Evolutionary conservation across 2,888 invertebrate species (phyloP).

Genomic region (Cheilosia vulpina): DNA sequence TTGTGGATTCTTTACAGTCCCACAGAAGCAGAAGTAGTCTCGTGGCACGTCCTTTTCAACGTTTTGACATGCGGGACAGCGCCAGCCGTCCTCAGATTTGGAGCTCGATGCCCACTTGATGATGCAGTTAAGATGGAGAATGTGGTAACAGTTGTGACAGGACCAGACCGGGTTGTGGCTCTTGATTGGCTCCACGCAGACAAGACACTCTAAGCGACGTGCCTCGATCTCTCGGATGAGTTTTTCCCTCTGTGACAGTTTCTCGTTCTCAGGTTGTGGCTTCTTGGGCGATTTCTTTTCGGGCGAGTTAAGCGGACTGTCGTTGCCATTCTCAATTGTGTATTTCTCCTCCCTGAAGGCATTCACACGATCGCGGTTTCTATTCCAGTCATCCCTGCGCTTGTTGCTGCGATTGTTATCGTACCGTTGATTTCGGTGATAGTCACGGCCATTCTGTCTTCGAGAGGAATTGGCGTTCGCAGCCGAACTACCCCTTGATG

Average conservation of each 20-base stretch:
- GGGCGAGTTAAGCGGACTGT: constrained; percentile 80
- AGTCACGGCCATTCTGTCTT: constrained; percentile 77
- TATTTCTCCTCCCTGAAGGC: constrained; percentile 80
- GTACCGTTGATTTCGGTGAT: constrained; percentile 79
- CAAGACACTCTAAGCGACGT: constrained; percentile 94
- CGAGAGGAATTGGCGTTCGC: constrained; percentile 53
- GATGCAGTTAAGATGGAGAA: constrained; percentile 95
- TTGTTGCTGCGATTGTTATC: constrained; percentile 82
- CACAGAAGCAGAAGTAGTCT: constrained; percentile 96
- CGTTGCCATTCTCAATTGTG: constrained; percentile 80
- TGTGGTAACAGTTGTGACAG: constrained; percentile 95
- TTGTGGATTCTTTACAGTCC: constrained; percentile 89
- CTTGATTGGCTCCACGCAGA: constrained; percentile 95
- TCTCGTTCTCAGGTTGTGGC: constrained; percentile 79
- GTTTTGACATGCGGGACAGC: constrained; percentile 98
- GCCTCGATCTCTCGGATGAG: constrained; percentile 92
- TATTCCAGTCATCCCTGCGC: constrained; percentile 82
- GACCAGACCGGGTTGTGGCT: constrained; percentile 94
- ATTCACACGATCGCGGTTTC: constrained; percentile 81
- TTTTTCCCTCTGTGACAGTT: constrained; percentile 91
- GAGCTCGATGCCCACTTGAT: constrained; percentile 96
- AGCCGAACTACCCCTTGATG: constrained; percentile 40
- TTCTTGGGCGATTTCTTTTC: constrained; percentile 79
- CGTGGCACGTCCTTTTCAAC: constrained; percentile 89
- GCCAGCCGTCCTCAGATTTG: constrained; percentile 92